Evolutionary conservation across 2,888 invertebrate genomes (phyloP).

Genomic region (Caenorhabditis japonica): DNA sequence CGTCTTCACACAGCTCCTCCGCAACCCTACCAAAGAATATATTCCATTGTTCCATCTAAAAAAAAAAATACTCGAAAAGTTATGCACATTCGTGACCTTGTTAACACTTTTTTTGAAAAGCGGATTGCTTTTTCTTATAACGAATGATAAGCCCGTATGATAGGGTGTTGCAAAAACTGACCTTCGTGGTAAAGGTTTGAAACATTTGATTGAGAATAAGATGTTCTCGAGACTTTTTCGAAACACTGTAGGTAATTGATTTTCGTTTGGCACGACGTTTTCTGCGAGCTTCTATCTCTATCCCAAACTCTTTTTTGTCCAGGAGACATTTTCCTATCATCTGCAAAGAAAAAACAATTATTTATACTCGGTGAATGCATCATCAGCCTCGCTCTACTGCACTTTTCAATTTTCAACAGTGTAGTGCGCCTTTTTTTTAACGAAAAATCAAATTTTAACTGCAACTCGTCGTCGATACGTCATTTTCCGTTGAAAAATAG

Average conservation of each 20-base stretch:
- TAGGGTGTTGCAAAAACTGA: slow-evolving; percentile 16
- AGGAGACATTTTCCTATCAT: slow-evolving; percentile 42
- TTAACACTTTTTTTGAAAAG: slow-evolving; percentile 9
- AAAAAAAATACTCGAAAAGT: neutral
- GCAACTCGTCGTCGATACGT: no score
- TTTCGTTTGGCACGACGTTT: slow-evolving; percentile 9
- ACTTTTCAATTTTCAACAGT: no score
- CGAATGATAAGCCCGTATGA: slow-evolving; percentile 3
- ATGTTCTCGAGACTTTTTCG: slow-evolving; percentile 33
- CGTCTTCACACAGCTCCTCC: slow-evolving; percentile 22
- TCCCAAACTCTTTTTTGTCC: slow-evolving; percentile 8
- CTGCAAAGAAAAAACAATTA: slow-evolving; percentile 4
- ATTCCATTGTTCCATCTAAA: slow-evolving; percentile 37
- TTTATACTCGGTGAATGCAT: no score
- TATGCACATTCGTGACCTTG: no score
- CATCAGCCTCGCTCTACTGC: no score
- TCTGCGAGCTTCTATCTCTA: neutral
- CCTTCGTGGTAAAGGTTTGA: slow-evolving; percentile 30
- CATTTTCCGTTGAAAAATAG: no score
- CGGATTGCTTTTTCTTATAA: slow-evolving; percentile 18
- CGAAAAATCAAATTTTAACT: no score
- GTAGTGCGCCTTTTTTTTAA: no score
- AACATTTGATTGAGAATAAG: slow-evolving; percentile 50
- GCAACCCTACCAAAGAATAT: slow-evolving; percentile 41
- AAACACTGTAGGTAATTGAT: neutral